Evolutionary conservation across 1,140 invertebrate species (phyloP), one percentile per base, ranked within the genome.

Genomic region (Cydia pomonella): DNA sequence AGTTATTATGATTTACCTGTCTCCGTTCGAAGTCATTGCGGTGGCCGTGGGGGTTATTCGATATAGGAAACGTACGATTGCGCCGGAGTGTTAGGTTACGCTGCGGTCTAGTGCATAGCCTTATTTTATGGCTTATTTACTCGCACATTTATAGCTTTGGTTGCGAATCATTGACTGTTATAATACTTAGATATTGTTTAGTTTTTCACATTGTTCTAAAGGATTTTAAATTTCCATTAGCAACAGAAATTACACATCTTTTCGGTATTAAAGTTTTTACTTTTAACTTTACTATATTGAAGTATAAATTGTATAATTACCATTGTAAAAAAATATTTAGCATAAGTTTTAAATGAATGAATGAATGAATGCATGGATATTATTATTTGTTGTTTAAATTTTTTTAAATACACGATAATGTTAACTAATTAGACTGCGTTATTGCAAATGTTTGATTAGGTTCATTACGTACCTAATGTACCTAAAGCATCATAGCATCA

Each of bases 41-140:
- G 64, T 69, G 64, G 64, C 64, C 63, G 63, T 69, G 29, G n/a
- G 64, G 53, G 64, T 33, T 18, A 69, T 69, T 69, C 29, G 64
- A 69, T 69, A 69, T 69, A 33, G 64, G 64, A 69, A 69, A 69
- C 64, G n/a, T 69, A 69, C 64, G 27, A 69, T 41, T 69, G 27
- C 33, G n/a, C 64, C 64, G 64, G 29, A 38, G 27, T 69, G 64
- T 69, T 38, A 69, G 16, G 29, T 69, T 69, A 16, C 64, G 18
- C 64, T 18, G 64, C 64, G 64, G 64, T 69, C 64, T 69, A 69
- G 64, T 69, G 64, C 64, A 33, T 21, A 38, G n/a, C 27, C 29
- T 69, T 33, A 69, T 69, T 69, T 69, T 69, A 69, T 69, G 64
- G 33, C 64, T 69, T 69, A 69, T 69, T 69, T 69, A 33, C 29